Evolutionary conservation across 2,113 vertebrate species (phyloP), one percentile per base, ranked within the genome.

Genomic region (Actinemys pallida): DNA sequence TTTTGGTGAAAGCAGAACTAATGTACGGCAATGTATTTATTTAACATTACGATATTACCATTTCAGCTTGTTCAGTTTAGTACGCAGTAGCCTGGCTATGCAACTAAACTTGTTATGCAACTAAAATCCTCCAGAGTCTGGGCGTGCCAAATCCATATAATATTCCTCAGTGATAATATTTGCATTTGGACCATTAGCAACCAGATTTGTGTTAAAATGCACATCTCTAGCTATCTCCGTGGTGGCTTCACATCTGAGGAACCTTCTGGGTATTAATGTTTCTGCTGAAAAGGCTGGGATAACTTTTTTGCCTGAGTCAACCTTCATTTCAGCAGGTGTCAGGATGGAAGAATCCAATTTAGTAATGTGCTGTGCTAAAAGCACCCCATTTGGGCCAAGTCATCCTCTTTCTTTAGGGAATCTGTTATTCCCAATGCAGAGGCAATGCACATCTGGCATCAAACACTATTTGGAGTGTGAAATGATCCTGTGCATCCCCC

Each of bases 311-410:
- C 14, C 89, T 79, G 42, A 50, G 22, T 56, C 47, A 27, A 84
- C 39, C 19, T 65, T 81, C 59, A 39, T 31, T 62, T 78, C 84
- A 90, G 56, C 57, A 82, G 5, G 27, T 47, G 49, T 89, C 78
- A 75, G 49, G 85, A 52, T 84, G 31, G 6, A 8, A 83, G 50
- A 78, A 5, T 53, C 59, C 84, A 56, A 95, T 84, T 87, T 87
- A 87, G 39, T 56, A 84, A 87, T 16, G 57, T 89, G 39, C 19
- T 84, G 10, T 16, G 49, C 45, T 83, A 42, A 90, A 93, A 95
- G 72, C 87, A 47, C 20, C 16, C 1, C 57, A 76, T 92, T 91
- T 0, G 8, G 94, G 24, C 39, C 10, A 39, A 39, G n/a, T 22
- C 3, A 2, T 76, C 59, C 85, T 39, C 16, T 90, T 9, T 80